Conservation (phyloP, 2,888 invertebrate genomes). For the Hypomecis atomaria region DNA sequence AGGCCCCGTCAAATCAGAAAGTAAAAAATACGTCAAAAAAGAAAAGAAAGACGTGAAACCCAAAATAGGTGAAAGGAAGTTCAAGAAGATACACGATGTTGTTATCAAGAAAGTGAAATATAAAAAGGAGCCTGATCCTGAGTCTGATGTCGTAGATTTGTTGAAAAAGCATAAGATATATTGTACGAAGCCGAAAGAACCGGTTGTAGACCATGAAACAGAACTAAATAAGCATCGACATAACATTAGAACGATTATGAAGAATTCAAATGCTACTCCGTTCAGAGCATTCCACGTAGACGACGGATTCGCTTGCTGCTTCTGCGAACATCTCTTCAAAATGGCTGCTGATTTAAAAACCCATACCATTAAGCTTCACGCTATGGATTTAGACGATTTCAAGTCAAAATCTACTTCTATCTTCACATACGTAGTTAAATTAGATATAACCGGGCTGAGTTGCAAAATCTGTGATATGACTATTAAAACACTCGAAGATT, state of each 20-base stretch:
- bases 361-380: conserved; percentile 49
- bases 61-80: not conserved
- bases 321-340: conserved; percentile 52
- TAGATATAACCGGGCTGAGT: conserved; percentile 64
- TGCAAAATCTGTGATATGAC: conserved; percentile 57
- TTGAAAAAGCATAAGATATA: conserved; percentile 14
- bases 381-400: conserved; percentile 14
- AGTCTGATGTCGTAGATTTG: not conserved
- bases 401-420: conserved; percentile 31
- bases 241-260: conserved; percentile 47
- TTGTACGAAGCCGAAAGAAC: conserved; percentile 19
- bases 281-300: conserved; percentile 48
- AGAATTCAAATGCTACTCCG: conserved; percentile 56
- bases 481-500: conserved; percentile 41
- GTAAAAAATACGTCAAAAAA: conserved; percentile 8
- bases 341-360: conserved; percentile 56
- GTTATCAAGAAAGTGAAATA: conserved; percentile 10
- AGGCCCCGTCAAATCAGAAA: conserved; percentile 5
- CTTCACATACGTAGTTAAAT: conserved; percentile 50
- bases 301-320: conserved; percentile 59
- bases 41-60: conserved; percentile 11
- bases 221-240: conserved; percentile 40
- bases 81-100: conserved; percentile 7
- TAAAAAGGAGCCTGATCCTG: not conserved
- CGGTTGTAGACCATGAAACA: conserved; percentile 5